Evolutionary conservation across 2,113 vertebrate species (phyloP).

Genomic region (Mustela nigripes): DNA sequence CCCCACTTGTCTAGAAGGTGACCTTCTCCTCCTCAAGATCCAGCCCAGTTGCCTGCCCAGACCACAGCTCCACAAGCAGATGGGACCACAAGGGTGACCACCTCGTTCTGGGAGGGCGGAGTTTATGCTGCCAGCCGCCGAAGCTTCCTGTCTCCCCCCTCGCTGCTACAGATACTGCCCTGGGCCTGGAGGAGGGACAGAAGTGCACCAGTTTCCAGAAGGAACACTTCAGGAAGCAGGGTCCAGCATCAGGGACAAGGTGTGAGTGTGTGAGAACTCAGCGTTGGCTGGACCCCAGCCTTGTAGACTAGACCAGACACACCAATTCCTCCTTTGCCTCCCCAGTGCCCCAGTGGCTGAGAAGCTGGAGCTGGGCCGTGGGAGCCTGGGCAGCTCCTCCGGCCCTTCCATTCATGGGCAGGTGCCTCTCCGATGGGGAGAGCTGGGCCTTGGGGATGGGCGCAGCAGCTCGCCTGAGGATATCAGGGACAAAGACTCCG

Average conservation of each 20-base stretch:
- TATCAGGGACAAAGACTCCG: neutral
- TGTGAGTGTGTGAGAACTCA: neutral
- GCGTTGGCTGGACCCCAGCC: neutral
- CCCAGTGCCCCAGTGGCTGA: neutral
- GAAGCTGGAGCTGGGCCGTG: neutral
- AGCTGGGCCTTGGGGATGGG: neutral
- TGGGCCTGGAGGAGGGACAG: neutral
- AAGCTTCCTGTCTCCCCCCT: neutral
- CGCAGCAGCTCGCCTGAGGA: neutral
- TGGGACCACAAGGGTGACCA: fast-evolving
- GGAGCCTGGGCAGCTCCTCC: neutral
- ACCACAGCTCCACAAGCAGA: neutral
- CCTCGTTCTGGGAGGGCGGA: neutral
- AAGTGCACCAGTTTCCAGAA: neutral
- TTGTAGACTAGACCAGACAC: neutral
- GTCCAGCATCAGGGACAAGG: neutral
- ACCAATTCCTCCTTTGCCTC: neutral
- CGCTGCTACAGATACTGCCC: neutral
- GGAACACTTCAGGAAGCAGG: neutral
- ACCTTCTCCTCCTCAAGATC: neutral
- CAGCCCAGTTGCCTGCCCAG: neutral
- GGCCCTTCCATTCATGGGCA: neutral
- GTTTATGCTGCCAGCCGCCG: neutral
- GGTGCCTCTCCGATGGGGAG: neutral
- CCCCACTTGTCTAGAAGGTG: neutral